Evolutionary conservation across 2,113 vertebrate species (phyloP), one percentile per base, ranked within the genome.

Genomic region (Fukomys damarensis): DNA sequence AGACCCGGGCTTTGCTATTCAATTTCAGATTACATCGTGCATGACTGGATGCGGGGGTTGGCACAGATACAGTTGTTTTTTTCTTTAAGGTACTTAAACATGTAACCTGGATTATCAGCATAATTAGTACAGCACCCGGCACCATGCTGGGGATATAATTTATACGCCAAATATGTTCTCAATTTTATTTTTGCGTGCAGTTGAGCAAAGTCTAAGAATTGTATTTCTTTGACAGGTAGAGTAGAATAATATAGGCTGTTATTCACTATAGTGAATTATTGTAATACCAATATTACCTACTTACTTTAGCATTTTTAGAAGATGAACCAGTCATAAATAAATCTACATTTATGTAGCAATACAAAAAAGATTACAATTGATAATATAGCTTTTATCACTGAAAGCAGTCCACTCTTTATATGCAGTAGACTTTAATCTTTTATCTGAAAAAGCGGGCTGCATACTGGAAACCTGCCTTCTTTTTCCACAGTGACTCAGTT

Each of bases 11-110:
- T 88, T 59, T 24, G 16, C 52, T n/a, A 4, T 68, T 49, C n/a
- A 80, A 77, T 76, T 35, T 52, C 66, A 95, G 96, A 94, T 92
- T 5, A 26, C 49, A 43, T 80, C 68, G 83, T 68, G 76, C 92
- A 35, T 49, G 46, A 92, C n/a, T 46, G 3, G 63, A 70, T 94
- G 89, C 43, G 49, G 89, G 56, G 70, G 43, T 68, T 7, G 14
- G 28, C 56, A 59, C 7, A 9, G 24, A 43, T 1, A 66, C 2
- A n/a, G 4, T 85, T 35, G 26, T 68, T 84, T 84, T 63, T 76
- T 93, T 30, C 43, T 76, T 58, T 61, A 68, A 68, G 61, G 35
- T 91, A 19, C 74, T 96, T 86, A 79, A 88, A 84, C 24, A 17
- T 3, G 8, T 52, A 49, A 77, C 72, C 70, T 85, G 85, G 56